Evolutionary conservation across 2,888 invertebrate genomes (phyloP).

Genomic region (Leucoma salicis): DNA sequence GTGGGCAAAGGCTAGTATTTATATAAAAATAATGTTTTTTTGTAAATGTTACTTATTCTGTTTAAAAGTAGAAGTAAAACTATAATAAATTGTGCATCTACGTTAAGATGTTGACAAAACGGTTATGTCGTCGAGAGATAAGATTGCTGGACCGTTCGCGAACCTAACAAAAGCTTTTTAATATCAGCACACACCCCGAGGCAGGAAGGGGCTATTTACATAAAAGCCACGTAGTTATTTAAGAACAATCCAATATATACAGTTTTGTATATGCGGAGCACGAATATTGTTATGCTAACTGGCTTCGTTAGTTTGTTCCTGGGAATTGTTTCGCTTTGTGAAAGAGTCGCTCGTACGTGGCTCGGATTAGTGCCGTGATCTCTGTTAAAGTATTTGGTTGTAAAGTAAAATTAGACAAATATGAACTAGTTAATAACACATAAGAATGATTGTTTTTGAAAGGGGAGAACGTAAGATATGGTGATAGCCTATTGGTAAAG

Average conservation of each 20-base stretch:
- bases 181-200: slow-evolving; percentile 70
- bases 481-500: no score
- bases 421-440: no score
- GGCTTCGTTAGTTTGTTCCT: slow-evolving; percentile 79
- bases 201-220: slow-evolving; percentile 70
- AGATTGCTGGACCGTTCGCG: slow-evolving; percentile 50
- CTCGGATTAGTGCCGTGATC: slow-evolving; percentile 61
- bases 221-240: slow-evolving; percentile 70
- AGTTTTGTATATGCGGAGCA: slow-evolving; percentile 40
- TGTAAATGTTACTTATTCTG: slow-evolving; percentile 2
- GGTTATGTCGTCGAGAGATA: slow-evolving; percentile 34
- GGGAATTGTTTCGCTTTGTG: slow-evolving; percentile 72
- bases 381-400: no score
- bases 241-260: slow-evolving; percentile 64
- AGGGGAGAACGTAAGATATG: no score
- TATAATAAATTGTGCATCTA: slow-evolving; percentile 18
- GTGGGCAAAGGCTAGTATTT: no score
- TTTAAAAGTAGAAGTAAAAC: slow-evolving; percentile 9
- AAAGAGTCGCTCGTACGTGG: slow-evolving; percentile 57
- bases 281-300: slow-evolving; percentile 80
- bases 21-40: neutral
- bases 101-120: slow-evolving; percentile 30
- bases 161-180: slow-evolving; percentile 73
- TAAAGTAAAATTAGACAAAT: no score
- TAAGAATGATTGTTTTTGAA: no score